Evolutionary conservation across 2,797 vertebrate genomes (phyloP).

Genomic region (Platyrinchus mystaceus): DNA sequence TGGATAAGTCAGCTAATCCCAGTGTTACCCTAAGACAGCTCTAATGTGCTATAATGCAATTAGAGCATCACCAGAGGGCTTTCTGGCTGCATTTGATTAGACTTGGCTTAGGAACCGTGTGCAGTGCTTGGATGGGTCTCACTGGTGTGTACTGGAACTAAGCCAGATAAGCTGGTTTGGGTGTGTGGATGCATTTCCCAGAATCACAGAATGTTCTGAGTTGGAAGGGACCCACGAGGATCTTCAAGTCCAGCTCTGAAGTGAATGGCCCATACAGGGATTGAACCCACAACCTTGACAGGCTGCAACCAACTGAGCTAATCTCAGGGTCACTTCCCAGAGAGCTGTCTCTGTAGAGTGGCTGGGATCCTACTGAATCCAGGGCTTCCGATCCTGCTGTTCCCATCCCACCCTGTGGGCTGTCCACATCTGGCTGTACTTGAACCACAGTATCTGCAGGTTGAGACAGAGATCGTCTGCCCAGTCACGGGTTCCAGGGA

Average conservation of each 20-base stretch:
- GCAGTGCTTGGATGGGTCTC: not conserved
- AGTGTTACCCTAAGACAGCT: not conserved
- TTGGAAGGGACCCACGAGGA: not conserved
- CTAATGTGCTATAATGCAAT: slow-evolving; percentile 40
- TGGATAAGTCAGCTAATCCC: slow-evolving; percentile 3
- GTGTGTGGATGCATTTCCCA: not conserved
- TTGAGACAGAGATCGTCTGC: not conserved
- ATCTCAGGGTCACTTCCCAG: not conserved
- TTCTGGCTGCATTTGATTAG: not conserved
- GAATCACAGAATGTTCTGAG: not conserved
- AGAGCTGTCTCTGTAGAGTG: not conserved
- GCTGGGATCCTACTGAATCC: not conserved
- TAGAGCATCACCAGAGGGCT: slow-evolving; percentile 30
- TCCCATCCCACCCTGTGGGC: not conserved
- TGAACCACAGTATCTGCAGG: not conserved
- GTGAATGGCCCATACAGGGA: not conserved
- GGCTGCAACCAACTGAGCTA: not conserved
- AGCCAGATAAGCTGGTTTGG: not conserved
- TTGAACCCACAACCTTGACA: not conserved
- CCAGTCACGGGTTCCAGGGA: not conserved
- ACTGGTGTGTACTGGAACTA: slow-evolving; percentile 11
- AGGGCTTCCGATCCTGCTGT: not conserved
- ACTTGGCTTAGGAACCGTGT: not conserved
- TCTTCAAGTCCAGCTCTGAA: not conserved
- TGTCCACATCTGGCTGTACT: not conserved